Evolutionary conservation across 2,113 vertebrate species (phyloP), one percentile per base, ranked within the genome.

Genomic region (Siphamia tubifer): DNA sequence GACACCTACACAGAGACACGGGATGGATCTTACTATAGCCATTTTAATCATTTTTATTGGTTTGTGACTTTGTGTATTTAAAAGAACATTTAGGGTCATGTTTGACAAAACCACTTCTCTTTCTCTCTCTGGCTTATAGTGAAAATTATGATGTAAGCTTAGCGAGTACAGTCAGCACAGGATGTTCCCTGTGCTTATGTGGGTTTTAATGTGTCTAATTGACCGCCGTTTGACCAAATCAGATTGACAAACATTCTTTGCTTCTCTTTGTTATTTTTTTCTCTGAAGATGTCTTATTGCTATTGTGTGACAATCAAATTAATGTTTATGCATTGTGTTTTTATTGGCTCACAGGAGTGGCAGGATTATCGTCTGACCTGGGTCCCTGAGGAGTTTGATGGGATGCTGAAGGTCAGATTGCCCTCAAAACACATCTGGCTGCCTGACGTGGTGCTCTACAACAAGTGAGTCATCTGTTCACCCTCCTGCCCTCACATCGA

Each of bases 371-470:
- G 97, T 17, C 94, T 99, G 62, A 95, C 92, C 11, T 99, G 98
- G 98, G 91, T 92, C 49, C 98, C 97, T 0, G 95, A 97, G 78
- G 96, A 99, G 77, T 98, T 97, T 12, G 98, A 98, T 52, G 95
- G 97, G 57, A 98, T 99, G 95, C 79, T 95, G 92, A 98, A 99
- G 91, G 95, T 99, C 58, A 94, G 97, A 4, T 92, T 99, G 74
- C 97, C 97, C 55, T 96, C 98, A 65, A 99, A 97, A 76, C 97
- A 98, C 89, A 98, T 99, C 89, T 99, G 98, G 98, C 94, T 99
- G 35, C 98, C 98, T 1, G 98, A 99, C 15, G 96, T 99, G 38
- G 97, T 99, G 51, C 96, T 99, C 15, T 99, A 99, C 90, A 99
- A 99, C 93, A 99, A 99, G 98, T 99, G 93, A 92, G 96, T 91